Base-by-base conservation (phyloP, 2,113 vertebrate genomes). In the Cinclus mexicanus region DNA sequence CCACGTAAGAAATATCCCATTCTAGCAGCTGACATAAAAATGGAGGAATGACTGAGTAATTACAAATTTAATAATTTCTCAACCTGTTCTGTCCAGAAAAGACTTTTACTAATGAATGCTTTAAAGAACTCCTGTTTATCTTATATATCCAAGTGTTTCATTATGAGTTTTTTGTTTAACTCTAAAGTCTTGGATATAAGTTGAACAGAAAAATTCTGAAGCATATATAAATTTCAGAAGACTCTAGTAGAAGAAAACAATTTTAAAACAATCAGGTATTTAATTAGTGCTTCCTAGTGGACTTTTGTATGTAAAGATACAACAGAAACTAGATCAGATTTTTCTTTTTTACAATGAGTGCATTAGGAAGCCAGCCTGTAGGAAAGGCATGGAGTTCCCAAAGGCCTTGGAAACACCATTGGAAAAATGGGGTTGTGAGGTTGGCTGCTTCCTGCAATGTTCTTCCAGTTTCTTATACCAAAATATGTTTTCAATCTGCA, bases 271-370 rank as follows among this genome's bases (percentile, higher is more conserved):
- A 33, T 49, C 15, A 55, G 11, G 4, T 55, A 24, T 33, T 92
- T 93, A 39, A 42, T 68, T 56, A 59, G 53, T 41, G 24, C 19
- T 65, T 86, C 22, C 37, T 61, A 52, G 17, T 31, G 44, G 9
- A 56, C 10, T 4, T 84, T 41, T 81, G 21, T 9, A 42, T 19
- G 24, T 23, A 41, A 67, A 75, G 14, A 78, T 23, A 56, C 3
- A 67, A 33, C 15, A 80, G 46, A 65, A 68, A 72, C 9, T 56
- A n/a, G 8, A 20, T 2, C 4, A 35, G 14, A 15, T 33, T 70
- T 44, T 49, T 5, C 12, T 31, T 10, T 11, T 3, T 7, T 0
- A 5, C 12, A 61, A 64, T 7, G 20, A 26, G 5, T 3, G 1
- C 11, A 14, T 57, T 41, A 37, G 31, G 46, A 59, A 11, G 7